Base-by-base conservation (phyloP, 2,888 invertebrate species). In the Drosophila anomalata region DNA sequence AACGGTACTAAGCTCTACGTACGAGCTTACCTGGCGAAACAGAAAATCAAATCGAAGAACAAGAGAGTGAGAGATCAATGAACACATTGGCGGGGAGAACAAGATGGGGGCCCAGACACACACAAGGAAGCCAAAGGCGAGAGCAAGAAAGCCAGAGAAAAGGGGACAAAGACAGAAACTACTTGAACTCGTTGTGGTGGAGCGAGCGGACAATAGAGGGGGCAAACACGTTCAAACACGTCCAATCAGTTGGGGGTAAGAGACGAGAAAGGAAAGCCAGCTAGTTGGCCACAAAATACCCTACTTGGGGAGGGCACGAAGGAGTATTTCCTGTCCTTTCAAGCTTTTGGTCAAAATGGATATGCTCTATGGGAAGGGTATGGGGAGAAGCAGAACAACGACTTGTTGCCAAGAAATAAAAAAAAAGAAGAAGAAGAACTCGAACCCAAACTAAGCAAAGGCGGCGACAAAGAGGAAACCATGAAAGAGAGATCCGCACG, bases 371-470 rank as follows among this genome's bases (percentile, higher is more conserved):
- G 1, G 41, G 3, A 42, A 42, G 41, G 20, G 41, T 42, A 42
- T 20, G 7, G 31, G 12, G 31, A 42, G 56, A 79, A n/a, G 59
- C 55, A 53, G 55, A 60, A 53, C 66, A 53, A 77, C 87, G 81
- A 82, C 82, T 82, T 82, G 87, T 82, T 82, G 82, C 82, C 82
- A 82, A 82, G 85, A 82, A 77, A 75, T 73, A 87, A 78, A 71
- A 80, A 81, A 76, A 83, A 80, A 79, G 41, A 41, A 39, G 47
- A 48, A 33, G 48, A 48, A 33, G 48, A 52, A 61, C 55, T 67
- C 55, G 50, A 51, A 68, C 57, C 47, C 55, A 55, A 70, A 55
- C 62, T 71, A 55, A 70, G 62, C 62, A 62, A 61, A 55, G 41
- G 69, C 71, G 46, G 59, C 66, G 48, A 61, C 63, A 63, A 81